Evolutionary conservation across 1,140 invertebrate species (phyloP).

Genomic region (Lordiphosa stackelbergi): DNA sequence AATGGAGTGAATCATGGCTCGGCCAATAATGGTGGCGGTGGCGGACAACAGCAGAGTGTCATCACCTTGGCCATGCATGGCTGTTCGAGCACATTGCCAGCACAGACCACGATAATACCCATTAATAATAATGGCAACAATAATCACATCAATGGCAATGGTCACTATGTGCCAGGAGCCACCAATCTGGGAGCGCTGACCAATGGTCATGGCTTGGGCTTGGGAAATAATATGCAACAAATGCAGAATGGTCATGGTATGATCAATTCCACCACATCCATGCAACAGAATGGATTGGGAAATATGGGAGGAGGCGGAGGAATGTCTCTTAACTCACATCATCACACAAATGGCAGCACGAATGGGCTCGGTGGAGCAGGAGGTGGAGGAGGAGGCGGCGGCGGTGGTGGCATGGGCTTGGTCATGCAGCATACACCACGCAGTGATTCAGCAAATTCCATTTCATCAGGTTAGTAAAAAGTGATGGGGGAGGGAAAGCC

Average conservation of each 20-base stretch:
- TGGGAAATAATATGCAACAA: constrained; percentile 53
- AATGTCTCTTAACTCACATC: constrained; percentile 41
- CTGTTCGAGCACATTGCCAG: constrained; percentile 57
- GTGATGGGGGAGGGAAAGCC: background rate
- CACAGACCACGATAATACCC: constrained; percentile 77
- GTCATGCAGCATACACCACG: constrained; percentile 74
- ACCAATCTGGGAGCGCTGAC: constrained; percentile 52
- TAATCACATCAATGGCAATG: constrained; percentile 24
- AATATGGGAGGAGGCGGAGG: constrained; percentile 16
- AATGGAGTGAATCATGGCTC: constrained; percentile 1
- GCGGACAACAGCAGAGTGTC: constrained; percentile 62
- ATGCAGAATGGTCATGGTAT: constrained; percentile 58
- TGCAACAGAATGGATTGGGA: constrained; percentile 46
- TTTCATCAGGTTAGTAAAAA: constrained; percentile 73
- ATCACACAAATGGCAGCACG: constrained; percentile 47
- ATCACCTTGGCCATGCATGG: constrained; percentile 65
- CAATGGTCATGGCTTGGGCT: constrained; percentile 45
- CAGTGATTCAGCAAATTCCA: constrained; percentile 76
- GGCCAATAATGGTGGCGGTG: too few relatives aligned
- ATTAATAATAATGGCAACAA: constrained; percentile 57
- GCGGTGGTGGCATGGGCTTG: constrained; percentile 60
- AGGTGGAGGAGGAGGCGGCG: constrained; percentile 4
- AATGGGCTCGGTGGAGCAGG: constrained; percentile 39
- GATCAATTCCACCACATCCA: constrained; percentile 57
- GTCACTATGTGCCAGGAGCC: constrained; percentile 56